Evolutionary conservation across 1,140 invertebrate genomes (phyloP), one percentile per base, ranked within the genome.

Genomic region (Matsumurasca onukii): DNA sequence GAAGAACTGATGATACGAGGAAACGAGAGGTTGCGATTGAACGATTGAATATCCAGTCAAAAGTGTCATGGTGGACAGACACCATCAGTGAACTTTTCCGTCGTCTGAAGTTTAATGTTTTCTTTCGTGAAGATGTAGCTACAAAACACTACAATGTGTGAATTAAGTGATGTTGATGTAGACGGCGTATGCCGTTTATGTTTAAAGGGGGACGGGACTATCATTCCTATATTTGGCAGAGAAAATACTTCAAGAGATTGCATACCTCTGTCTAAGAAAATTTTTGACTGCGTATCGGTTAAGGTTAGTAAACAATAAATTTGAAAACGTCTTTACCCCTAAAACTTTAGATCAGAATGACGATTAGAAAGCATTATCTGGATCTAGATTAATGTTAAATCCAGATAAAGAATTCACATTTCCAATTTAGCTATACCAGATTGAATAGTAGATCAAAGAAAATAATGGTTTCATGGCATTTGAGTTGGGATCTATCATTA

Each of bases 101-200:
- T 24, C 34, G 34, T 39, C 34, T 5, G 5, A 22, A n/a, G 3
- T 27, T 13, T 27, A 13, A 3, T 59, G 55, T 59, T 59, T 59
- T 27, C 55, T 27, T 59, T 59, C 55, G 25, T 29, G 15, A 22
- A 9, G 5, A 24, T 59, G 55, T 27, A 59, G 3, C 55, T 39
- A 30, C 39, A 59, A 27, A 59, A 27, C 3, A 24, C 12, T 24
- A 39, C 3, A 76, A 80, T 80, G 80, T 77, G 78, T 61, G 76
- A 77, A 77, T 29, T 75, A 76, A 13, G 79, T 78, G 45, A 63
- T 78, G 48, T 71, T 13, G 77, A 76, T 63, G 72, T 80, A 39
- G 75, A 80, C 66, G 75, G 74, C 77, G 82, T 84, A 73, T 88
- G 86, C 78, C 82, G 86, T 78, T 81, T 88, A 69, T 88, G 86